phyloP scores from a whole-genome alignment of 2,888 invertebrate species.

The Diarsia mendica region DNA sequence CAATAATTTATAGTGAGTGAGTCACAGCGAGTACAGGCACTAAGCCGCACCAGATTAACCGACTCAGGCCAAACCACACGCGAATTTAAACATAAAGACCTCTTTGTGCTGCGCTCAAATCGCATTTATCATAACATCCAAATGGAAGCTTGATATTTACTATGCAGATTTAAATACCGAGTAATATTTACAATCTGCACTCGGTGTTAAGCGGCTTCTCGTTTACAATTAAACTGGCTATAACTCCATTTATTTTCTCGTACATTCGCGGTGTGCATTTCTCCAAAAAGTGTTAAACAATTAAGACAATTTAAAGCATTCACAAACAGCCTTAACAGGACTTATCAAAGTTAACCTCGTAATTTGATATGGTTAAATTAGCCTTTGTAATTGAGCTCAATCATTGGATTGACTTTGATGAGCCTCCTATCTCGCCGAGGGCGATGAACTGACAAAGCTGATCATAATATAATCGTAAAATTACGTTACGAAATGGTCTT shows the following conservation, averaged over 20 bases:
- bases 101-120: slow-evolving; percentile 70
- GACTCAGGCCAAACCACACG: slow-evolving; percentile 77
- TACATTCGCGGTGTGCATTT: neutral
- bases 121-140: slow-evolving; percentile 67
- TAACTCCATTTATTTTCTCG: slow-evolving; percentile 5
- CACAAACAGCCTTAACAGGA: slow-evolving; percentile 6
- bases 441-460: slow-evolving; percentile 39
- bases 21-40: slow-evolving; percentile 74
- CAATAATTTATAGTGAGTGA: slow-evolving; percentile 83
- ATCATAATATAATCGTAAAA: slow-evolving; percentile 23
- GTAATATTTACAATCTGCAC: slow-evolving; percentile 49
- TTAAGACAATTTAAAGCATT: neutral
- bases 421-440: slow-evolving; percentile 24
- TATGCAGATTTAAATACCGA: slow-evolving; percentile 31
- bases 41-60: slow-evolving; percentile 80
- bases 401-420: slow-evolving; percentile 49
- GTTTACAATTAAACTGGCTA: slow-evolving; percentile 12
- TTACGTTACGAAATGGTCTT: slow-evolving; percentile 16
- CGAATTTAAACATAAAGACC: slow-evolving; percentile 75
- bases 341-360: slow-evolving; percentile 22
- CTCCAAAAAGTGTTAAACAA: neutral
- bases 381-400: slow-evolving; percentile 48
- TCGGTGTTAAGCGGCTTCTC: slow-evolving; percentile 11
- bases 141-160: slow-evolving; percentile 56
- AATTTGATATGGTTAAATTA: slow-evolving; percentile 48